A percentile compares a stretch with the other conserved stretches of the same genome.
These are phyloP conservation scores for Camelus bactrianus DNA, from an alignment of 2,113 vertebrate species.

Conservation along the genomic window DNA sequence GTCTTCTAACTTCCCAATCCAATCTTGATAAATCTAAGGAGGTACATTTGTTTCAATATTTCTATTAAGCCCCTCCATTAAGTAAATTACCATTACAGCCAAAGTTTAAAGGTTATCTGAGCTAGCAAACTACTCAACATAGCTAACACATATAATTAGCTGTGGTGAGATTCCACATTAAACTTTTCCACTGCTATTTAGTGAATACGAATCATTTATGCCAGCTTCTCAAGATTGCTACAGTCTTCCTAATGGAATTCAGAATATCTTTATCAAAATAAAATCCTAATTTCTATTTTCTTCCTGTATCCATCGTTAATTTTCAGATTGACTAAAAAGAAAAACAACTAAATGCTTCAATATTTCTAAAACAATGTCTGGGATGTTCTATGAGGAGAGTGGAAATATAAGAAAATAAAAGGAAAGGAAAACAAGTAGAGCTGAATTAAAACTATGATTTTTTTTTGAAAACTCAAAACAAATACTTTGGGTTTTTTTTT, in stretches of 20 bases:
- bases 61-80: constrained; percentile 81
- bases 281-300: constrained; percentile 56
- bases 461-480: background rate
- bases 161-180: constrained; percentile 77
- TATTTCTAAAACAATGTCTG: background rate
- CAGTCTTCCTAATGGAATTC: constrained; percentile 49
- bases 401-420: background rate
- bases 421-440: background rate
- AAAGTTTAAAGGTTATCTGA: constrained; percentile 83
- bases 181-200: constrained; percentile 73
- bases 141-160: constrained; percentile 79
- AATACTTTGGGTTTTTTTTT: background rate
- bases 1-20: constrained; percentile 72
- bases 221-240: constrained; percentile 51
- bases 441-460: background rate
- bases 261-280: constrained; percentile 58
- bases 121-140: constrained; percentile 79
- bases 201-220: constrained; percentile 68
- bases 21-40: constrained; percentile 76
- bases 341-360: background rate
- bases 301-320: constrained; percentile 16
- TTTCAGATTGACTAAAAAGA: background rate
- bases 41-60: constrained; percentile 79
- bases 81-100: constrained; percentile 79
- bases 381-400: background rate